Conservation (phyloP, 2,888 invertebrate genomes). For the Molanna angustata region DNA sequence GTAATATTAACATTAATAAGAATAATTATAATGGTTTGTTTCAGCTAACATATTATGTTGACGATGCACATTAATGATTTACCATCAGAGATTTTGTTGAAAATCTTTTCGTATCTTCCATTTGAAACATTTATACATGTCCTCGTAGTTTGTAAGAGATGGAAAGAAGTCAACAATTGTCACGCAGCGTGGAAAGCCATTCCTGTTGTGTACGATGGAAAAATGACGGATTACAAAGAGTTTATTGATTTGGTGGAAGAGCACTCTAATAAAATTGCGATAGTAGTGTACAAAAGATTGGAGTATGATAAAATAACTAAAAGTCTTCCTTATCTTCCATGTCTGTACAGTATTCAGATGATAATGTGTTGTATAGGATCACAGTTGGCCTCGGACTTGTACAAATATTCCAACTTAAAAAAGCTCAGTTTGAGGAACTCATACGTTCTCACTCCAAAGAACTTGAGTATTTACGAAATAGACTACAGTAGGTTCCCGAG, state of each 20-base stretch:
- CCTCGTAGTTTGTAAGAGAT: constrained; percentile 44
- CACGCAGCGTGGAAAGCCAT: constrained; percentile 43
- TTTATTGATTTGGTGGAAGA: constrained; percentile 41
- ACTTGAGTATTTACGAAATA: constrained; percentile 36
- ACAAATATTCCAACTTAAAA: constrained; percentile 43
- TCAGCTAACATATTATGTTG: too few species aligned
- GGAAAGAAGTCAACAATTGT: constrained; percentile 40
- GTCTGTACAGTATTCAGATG: constrained; percentile 45
- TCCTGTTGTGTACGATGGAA: constrained; percentile 43
- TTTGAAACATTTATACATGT: constrained; percentile 43
- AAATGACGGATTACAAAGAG: constrained; percentile 42
- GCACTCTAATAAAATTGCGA: constrained; percentile 41
- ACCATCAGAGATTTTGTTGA: constrained; percentile 47
- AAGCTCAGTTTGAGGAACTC: constrained; percentile 48
- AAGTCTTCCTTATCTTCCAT: constrained; percentile 42
- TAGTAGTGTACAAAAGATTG: constrained; percentile 46
- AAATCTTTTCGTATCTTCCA: constrained; percentile 45
- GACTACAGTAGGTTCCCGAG: constrained; percentile 43
- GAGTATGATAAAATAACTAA: constrained; percentile 43
- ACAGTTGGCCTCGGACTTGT: constrained; percentile 43
- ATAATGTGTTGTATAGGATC: constrained; percentile 47
- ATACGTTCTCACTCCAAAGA: constrained; percentile 5
- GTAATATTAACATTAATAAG: too few species aligned
- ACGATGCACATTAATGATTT: constrained; percentile 34
- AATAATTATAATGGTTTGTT: too few species aligned